Percentiles rank a stretch among this genome's conserved stretches.
phyloP scores from a whole-genome alignment of 2,113 vertebrate genomes.

The Bubo scandiacus region DNA sequence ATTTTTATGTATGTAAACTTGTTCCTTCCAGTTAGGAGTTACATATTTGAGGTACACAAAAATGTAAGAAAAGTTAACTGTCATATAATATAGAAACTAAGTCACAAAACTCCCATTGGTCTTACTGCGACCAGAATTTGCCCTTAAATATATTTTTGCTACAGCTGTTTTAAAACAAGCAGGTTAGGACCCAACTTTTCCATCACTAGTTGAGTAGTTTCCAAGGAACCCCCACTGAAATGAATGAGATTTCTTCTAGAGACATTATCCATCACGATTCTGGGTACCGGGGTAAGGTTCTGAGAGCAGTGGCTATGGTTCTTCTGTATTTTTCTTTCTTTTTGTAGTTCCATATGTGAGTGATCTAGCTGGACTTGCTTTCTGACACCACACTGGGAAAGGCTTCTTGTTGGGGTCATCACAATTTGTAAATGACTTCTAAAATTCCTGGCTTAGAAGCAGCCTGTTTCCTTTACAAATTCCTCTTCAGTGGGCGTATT shows the following conservation, averaged over 20 bases:
- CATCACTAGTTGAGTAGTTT: background rate
- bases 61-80: background rate
- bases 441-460: background rate
- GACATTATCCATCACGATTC: background rate
- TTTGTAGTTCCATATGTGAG: background rate
- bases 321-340: background rate
- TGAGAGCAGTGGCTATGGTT: background rate
- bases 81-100: background rate
- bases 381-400: background rate
- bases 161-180: background rate
- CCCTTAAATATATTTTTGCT: background rate
- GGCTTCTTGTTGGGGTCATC: background rate
- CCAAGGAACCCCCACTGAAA: background rate
- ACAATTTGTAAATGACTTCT: background rate
- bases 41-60: background rate
- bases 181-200: background rate
- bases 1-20: background rate
- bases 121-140: background rate
- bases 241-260: background rate
- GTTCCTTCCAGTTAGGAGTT: background rate
- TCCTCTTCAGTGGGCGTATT: background rate
- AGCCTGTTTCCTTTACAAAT: background rate
- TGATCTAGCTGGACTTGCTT: background rate
- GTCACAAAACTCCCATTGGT: background rate
- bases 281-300: background rate